Evolutionary conservation across 1,140 invertebrate species (phyloP).

Genomic region (Gerris buenoi): DNA sequence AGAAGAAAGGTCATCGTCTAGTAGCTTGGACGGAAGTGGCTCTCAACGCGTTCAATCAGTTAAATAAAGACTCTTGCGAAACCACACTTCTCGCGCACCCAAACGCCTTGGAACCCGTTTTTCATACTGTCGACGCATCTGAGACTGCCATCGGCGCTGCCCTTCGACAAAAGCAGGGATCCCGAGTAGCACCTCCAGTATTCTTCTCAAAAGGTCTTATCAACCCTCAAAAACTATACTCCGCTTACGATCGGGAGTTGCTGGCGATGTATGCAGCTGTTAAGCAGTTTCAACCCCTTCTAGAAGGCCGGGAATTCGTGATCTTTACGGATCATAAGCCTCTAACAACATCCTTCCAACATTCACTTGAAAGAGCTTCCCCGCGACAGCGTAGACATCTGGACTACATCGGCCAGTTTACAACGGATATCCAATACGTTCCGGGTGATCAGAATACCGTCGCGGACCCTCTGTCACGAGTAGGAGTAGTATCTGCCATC

Average conservation of each 20-base stretch:
- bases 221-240: constrained; percentile 1
- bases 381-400: constrained; percentile 25
- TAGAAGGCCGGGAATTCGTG: constrained; percentile 23
- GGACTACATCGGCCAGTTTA: constrained; percentile 28
- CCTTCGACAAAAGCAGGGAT: neutral
- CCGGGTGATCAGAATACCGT: constrained; percentile 24
- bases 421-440: constrained; percentile 27
- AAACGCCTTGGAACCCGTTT: neutral
- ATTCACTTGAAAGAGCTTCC: constrained; percentile 21
- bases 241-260: constrained; percentile 30
- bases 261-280: constrained; percentile 25
- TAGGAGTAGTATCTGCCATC: neutral
- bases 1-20: neutral
- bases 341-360: constrained; percentile 22
- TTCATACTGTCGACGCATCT: neutral
- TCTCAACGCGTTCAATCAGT: neutral
- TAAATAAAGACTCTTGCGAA: neutral
- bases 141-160: neutral
- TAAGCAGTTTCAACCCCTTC: constrained; percentile 24
- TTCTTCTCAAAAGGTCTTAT: neutral
- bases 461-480: neutral
- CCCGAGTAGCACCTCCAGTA: neutral
- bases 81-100: neutral
- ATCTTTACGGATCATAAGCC: constrained; percentile 30
- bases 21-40: neutral